Percentiles rank a stretch among this genome's conserved stretches.
These are phyloP conservation scores for Patella pellucida DNA, from an alignment of 2,888 invertebrate genomes.

Conservation along the genomic window DNA sequence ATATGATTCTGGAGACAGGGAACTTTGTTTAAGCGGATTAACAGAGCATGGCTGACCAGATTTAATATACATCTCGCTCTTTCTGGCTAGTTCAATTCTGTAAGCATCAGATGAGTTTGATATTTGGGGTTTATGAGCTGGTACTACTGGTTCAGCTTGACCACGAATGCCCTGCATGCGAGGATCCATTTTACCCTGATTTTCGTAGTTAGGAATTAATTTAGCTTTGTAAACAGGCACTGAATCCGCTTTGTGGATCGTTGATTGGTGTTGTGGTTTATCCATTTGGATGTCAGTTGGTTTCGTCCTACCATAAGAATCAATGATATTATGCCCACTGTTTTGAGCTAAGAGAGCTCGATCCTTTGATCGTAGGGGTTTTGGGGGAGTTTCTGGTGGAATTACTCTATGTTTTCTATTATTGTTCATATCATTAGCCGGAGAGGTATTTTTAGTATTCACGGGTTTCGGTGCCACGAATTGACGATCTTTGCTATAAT, in stretches of 20 bases:
- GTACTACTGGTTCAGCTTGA: slow-evolving; percentile 42
- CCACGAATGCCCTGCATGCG: slow-evolving; percentile 40
- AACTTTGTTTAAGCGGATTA: neutral
- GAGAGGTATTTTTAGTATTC: neutral
- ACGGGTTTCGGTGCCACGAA: neutral
- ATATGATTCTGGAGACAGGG: slow-evolving; percentile 6
- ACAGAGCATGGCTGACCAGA: neutral
- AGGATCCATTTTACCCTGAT: slow-evolving; percentile 54
- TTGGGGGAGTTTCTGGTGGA: slow-evolving; percentile 3
- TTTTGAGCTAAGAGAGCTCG: neutral
- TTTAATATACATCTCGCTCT: slow-evolving; percentile 37
- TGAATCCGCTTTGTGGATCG: slow-evolving; percentile 28
- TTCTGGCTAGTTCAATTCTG: slow-evolving; percentile 36
- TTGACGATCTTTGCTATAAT: slow-evolving; percentile 2
- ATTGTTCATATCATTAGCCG: neutral
- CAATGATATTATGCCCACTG: too few species aligned
- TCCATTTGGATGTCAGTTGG: too few species aligned
- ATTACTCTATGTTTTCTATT: neutral
- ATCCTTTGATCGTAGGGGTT: neutral
- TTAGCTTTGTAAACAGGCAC: slow-evolving; percentile 52
- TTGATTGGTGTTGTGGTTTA: too few species aligned
- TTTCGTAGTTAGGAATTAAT: slow-evolving; percentile 56
- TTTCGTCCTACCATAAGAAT: too few species aligned
- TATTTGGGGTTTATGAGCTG: slow-evolving; percentile 33
- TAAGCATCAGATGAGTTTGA: slow-evolving; percentile 33